phyloP scores from a whole-genome alignment of 2,888 invertebrate species.

The Acanthoscelides obtectus region DNA sequence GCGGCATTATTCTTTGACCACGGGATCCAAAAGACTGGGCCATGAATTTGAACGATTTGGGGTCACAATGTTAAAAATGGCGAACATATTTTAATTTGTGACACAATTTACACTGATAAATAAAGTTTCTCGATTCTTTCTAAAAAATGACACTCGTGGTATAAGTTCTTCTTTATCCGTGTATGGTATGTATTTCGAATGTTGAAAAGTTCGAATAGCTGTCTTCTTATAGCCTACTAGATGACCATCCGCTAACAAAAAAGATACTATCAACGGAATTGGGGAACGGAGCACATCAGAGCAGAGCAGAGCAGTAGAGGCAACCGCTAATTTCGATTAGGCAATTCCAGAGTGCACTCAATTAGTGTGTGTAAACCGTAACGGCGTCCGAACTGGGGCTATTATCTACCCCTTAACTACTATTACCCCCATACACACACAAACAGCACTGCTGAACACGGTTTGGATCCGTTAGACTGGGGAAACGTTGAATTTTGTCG shows the following conservation, averaged over 20 bases:
- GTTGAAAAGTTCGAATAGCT: background rate
- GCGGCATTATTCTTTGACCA: no score
- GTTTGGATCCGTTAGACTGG: background rate
- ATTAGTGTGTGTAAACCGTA: constrained; percentile 38
- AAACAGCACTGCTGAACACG: background rate
- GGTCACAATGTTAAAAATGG: no score
- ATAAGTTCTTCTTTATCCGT: no score
- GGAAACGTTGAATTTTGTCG: background rate
- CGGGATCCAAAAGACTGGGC: no score
- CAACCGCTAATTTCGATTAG: constrained; percentile 37
- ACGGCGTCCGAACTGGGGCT: constrained; percentile 34
- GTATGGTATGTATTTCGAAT: no score
- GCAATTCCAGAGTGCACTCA: constrained; percentile 39
- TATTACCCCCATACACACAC: constrained; percentile 28
- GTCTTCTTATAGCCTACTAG: background rate
- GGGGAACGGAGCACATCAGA: constrained; percentile 10
- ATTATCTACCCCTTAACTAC: constrained; percentile 42
- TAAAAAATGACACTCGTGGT: no score
- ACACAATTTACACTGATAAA: no score
- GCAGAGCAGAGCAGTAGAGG: no score
- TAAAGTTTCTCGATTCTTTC: no score
- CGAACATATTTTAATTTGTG: no score
- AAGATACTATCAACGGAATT: background rate
- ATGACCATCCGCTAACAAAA: background rate
- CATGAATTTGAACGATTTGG: no score